phyloP scores from a whole-genome alignment of 2,113 vertebrate species.

The Felis chaus region DNA sequence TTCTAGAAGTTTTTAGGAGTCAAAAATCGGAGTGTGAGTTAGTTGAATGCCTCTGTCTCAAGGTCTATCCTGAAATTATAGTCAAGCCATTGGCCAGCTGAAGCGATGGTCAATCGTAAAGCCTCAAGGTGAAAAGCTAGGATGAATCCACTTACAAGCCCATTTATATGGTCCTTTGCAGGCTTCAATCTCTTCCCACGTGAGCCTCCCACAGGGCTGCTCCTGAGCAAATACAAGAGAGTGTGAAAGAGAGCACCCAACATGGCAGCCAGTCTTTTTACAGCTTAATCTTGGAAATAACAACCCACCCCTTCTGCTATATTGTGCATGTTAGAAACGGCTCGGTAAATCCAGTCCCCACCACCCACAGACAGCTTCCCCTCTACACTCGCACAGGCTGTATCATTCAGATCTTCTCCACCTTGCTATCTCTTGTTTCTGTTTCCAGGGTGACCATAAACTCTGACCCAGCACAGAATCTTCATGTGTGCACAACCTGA shows the following conservation, averaged over 20 bases:
- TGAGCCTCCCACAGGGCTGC: neutral
- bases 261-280: neutral
- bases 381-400: neutral
- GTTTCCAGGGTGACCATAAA: neutral
- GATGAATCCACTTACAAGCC: neutral
- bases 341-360: neutral
- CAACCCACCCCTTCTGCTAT: neutral
- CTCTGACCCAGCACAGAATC: neutral
- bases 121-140: fast-evolving
- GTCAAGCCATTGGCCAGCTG: neutral
- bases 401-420: neutral
- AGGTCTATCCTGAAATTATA: too few relatives aligned
- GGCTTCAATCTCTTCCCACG: neutral
- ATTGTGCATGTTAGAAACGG: neutral
- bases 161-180: neutral
- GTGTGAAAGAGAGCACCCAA: neutral
- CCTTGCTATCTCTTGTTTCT: neutral
- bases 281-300: neutral
- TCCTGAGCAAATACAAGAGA: neutral
- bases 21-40: neutral
- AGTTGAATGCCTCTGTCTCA: neutral
- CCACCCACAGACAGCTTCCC: too few relatives aligned
- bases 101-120: neutral
- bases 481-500: neutral
- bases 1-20: neutral